Conservation (phyloP, 2,113 vertebrate genomes). For the Pterocles orientalis region DNA sequence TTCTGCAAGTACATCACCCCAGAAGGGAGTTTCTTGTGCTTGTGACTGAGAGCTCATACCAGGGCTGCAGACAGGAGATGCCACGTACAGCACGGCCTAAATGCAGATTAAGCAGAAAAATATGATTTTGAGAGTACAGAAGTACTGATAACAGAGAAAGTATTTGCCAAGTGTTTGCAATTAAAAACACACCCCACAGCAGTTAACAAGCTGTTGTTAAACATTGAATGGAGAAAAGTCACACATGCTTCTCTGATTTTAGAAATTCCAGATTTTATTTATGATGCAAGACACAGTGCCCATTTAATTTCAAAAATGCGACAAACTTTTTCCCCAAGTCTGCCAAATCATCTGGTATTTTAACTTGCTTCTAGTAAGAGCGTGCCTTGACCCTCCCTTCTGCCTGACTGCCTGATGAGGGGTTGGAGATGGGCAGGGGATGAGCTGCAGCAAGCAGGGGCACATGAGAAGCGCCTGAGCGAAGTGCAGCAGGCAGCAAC, state of each 20-base stretch:
- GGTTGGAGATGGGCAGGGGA: neutral
- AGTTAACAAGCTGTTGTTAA: neutral
- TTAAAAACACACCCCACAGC: neutral
- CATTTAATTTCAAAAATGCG: neutral
- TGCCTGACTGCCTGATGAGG: neutral
- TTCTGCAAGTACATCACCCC: neutral
- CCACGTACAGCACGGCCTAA: neutral
- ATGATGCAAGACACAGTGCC: neutral
- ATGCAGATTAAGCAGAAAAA: neutral
- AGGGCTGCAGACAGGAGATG: neutral
- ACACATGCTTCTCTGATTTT: neutral
- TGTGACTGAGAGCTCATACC: fast-evolving
- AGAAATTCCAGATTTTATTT: neutral
- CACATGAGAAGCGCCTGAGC: fast-evolving
- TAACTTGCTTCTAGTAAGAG: neutral
- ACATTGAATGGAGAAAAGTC: neutral
- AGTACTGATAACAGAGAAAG: neutral
- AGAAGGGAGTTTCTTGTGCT: neutral
- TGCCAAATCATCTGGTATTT: neutral
- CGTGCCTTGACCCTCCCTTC: fast-evolving
- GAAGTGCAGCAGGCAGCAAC: fast-evolving
- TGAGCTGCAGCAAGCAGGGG: fast-evolving
- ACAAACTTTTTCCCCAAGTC: neutral
- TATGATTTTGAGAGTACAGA: neutral
- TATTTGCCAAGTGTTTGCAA: neutral